Percentiles rank a stretch among this genome's conserved stretches.
These are phyloP conservation scores for Melinopterus prodromus DNA, from an alignment of 2,888 invertebrate genomes.

Conservation along the genomic window DNA sequence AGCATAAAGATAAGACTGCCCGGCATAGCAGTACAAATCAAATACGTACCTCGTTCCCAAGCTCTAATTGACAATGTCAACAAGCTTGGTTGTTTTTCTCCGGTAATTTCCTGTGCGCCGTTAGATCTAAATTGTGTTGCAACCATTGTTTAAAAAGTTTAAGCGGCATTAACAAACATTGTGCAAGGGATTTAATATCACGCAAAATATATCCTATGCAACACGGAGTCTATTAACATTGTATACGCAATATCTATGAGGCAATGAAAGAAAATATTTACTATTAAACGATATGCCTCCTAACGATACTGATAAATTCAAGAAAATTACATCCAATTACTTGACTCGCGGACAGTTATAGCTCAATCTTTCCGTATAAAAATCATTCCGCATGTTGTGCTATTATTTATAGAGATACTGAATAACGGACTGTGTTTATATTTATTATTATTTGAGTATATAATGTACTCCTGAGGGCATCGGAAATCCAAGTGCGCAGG, in stretches of 20 bases:
- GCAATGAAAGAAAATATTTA: not conserved
- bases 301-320: not conserved
- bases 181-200: not conserved
- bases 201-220: not conserved
- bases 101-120: not conserved
- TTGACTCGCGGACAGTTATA: not conserved
- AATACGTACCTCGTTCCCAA: not conserved
- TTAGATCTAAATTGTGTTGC: not conserved
- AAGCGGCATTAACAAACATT: constrained; percentile 4
- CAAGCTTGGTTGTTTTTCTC: not conserved
- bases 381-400: not conserved
- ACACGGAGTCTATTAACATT: not conserved
- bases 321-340: not conserved
- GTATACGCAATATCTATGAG: not conserved
- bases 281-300: not conserved
- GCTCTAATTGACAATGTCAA: not conserved
- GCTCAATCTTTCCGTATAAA: not conserved
- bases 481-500: not conserved
- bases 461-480: not conserved
- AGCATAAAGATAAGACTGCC: not conserved
- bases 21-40: not conserved
- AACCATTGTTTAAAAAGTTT: not conserved
- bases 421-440: not conserved
- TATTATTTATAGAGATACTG: not conserved
- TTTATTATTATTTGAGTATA: not conserved